phyloP scores from a whole-genome alignment of 2,113 vertebrate genomes.

The Pollachius pollachius region DNA sequence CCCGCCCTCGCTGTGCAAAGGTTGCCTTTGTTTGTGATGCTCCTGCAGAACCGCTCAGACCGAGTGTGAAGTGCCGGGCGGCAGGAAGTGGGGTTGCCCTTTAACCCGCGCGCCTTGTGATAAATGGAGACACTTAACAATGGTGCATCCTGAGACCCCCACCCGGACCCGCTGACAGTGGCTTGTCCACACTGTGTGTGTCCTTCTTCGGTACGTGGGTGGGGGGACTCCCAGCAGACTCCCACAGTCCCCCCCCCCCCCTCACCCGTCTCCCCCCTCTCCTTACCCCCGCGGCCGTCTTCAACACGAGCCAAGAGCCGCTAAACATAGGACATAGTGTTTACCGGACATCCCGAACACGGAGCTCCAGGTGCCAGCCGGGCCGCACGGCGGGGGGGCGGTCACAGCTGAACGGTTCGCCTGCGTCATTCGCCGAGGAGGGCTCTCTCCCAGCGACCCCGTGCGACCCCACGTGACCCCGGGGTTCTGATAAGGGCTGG shows the following conservation, averaged over 20 bases:
- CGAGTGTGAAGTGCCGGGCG: constrained; percentile 76
- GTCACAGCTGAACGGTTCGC: neutral
- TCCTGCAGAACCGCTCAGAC: constrained; percentile 73
- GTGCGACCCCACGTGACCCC: neutral
- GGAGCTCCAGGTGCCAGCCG: constrained; percentile 11
- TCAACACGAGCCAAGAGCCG: constrained; percentile 9
- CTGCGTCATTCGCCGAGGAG: constrained; percentile 4
- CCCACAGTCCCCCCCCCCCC: neutral
- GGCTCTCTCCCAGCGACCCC: neutral
- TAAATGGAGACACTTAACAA: constrained; percentile 97
- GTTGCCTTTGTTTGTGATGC: constrained; percentile 74
- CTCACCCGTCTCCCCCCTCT: neutral
- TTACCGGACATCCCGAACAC: constrained; percentile 9
- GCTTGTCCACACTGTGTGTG: constrained; percentile 65
- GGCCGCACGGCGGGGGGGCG: neutral
- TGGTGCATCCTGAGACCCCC: constrained; percentile 84
- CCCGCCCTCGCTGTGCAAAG: constrained; percentile 66
- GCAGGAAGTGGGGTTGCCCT: constrained; percentile 81
- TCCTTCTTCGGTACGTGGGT: constrained; percentile 35
- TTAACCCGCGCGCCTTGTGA: constrained; percentile 80
- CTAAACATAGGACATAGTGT: constrained; percentile 10
- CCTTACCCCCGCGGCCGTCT: constrained; percentile 12
- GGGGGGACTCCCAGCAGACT: constrained; percentile 24
- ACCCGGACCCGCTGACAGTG: constrained; percentile 78
- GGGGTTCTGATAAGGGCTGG: neutral